Base-by-base conservation (phyloP, 2,797 vertebrate species). In the Uromys caudimaculatus region DNA sequence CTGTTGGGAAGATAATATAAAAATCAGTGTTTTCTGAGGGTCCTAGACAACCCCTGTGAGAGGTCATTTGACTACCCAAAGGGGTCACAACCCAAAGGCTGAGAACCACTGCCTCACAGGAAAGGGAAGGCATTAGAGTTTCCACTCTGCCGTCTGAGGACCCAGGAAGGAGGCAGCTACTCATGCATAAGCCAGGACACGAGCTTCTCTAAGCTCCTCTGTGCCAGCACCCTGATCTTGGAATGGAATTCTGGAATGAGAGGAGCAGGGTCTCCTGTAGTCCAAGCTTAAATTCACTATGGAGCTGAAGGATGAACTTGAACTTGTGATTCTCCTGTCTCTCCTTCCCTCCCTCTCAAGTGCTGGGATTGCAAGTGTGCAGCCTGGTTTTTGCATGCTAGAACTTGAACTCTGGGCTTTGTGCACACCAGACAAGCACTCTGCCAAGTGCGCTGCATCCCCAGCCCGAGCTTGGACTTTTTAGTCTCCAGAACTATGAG, bases 371-470 rank as follows among this genome's bases (percentile, higher is more conserved):
- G 41, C 60, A 14, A 13, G 10, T 24, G 10, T 35, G 54, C 11
- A 29, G 3, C 7, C 60, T 24, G 60, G 17, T 67, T 35, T 47
- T 17, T n/a, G 10, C 10, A 35, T 14, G 19, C 83, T 35, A 50
- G 17, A 64, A 44, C 41, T 2, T n/a, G 44, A 67, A 50, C 83
- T 12, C 19, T 0, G 32, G 62, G 62, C 2, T 67, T 69, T 24
- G 62, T 14, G 6, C 47, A 12, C 12, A 19, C 32, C 6, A 67
- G 60, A 50, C 82, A 35, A 64, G 44, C 41, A 8, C 32, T 14
- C 1, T 0, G 0, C 19, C 32, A n/a, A 50, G 44, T n/a, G 62
- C 5, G 0, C 62, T 5, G 1, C 29, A 50, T 50, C 32, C 44
- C 19, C 29, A 60, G 83, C 60, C 11, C 24, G 41, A 64, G 16